Percentiles rank a stretch among this genome's conserved stretches.
Conservation (phyloP, 2,888 invertebrate species). For the Tridacna gigas region DNA sequence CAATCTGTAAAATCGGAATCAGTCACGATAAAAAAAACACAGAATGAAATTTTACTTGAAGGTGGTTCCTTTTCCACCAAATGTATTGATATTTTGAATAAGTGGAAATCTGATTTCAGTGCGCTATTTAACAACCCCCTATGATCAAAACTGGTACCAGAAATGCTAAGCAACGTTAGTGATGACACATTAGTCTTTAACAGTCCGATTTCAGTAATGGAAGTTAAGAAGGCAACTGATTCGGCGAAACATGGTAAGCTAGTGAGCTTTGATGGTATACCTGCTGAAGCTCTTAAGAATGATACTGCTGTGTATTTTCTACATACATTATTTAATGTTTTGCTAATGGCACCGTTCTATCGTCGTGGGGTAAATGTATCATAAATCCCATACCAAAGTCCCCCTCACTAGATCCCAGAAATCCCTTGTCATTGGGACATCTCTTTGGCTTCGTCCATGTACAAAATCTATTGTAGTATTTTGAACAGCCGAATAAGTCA, state of each 20-base stretch:
- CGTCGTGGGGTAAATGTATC: constrained; percentile 31
- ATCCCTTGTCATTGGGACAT: constrained; percentile 33
- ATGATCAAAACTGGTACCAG: background rate
- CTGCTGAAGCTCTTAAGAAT: constrained; percentile 30
- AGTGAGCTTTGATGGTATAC: constrained; percentile 23
- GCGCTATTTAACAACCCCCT: constrained; percentile 23
- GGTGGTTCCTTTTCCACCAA: constrained; percentile 10
- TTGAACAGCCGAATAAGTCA: constrained; percentile 4
- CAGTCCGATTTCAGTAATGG: constrained; percentile 9
- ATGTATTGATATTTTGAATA: constrained; percentile 25
- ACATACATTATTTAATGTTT: constrained; percentile 38
- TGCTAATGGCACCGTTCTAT: constrained; percentile 24
- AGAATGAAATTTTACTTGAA: constrained; percentile 22
- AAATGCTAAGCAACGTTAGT: background rate
- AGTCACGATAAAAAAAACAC: constrained; percentile 9
- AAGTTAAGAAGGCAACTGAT: constrained; percentile 23
- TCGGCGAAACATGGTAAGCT: constrained; percentile 21
- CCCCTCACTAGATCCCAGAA: constrained; percentile 11
- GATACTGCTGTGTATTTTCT: constrained; percentile 29
- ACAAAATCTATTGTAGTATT: constrained; percentile 26
- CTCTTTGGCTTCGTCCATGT: constrained; percentile 17
- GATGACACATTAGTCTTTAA: background rate
- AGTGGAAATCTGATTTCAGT: constrained; percentile 39
- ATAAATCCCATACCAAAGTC: constrained; percentile 24
- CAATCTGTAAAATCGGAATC: constrained; percentile 42